Base-by-base conservation (phyloP, 2,888 invertebrate species). In the Eupeodes latifasciatus region DNA sequence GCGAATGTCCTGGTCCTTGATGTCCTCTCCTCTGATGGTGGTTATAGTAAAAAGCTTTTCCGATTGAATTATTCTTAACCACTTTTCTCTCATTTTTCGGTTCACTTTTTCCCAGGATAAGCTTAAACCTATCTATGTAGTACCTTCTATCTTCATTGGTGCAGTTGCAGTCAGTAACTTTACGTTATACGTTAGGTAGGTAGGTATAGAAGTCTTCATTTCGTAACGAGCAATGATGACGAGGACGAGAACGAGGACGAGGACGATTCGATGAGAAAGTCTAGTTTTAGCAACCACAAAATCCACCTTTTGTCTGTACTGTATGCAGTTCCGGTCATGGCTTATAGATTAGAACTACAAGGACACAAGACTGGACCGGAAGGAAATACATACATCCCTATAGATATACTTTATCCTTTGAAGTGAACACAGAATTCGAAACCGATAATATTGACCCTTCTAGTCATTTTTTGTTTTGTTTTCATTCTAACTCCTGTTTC, bases 11-110 rank as follows among this genome's bases (percentile, higher is more conserved):
- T 11, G 40, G 40, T 40, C 40, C 40, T 40, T 27, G 27, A 9
- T 40, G 40, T 40, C 40, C 47, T 11, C 11, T 85, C 27, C 27
- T 27, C 27, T 27, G 27, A 27, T 27, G 27, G 71, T 69, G 84
- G 64, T 27, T 47, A 61, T 40, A 76, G 71, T 66, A 66, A 74
- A 81, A 77, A 67, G 57, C 77, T 74, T 80, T 87, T 87, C 83
- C 87, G 74, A 83, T 83, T 83, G 87, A 87, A 87, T 87, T 83
- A 83, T 80, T 83, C 80, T 72, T 67, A 80, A 77, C 72, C 80
- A 74, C 77, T 72, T 71, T 71, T 71, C 53, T 40, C 71, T 55
- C 71, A 11, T 75, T 72, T 51, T 44, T 40, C 36, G 57, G n/a
- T 47, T 53, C 40, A 51, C 27, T 40, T 64, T 19, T 44, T 40